Evolutionary conservation across 1,140 invertebrate species (phyloP), one percentile per base, ranked within the genome.

Genomic region (Drosophila dunni): DNA sequence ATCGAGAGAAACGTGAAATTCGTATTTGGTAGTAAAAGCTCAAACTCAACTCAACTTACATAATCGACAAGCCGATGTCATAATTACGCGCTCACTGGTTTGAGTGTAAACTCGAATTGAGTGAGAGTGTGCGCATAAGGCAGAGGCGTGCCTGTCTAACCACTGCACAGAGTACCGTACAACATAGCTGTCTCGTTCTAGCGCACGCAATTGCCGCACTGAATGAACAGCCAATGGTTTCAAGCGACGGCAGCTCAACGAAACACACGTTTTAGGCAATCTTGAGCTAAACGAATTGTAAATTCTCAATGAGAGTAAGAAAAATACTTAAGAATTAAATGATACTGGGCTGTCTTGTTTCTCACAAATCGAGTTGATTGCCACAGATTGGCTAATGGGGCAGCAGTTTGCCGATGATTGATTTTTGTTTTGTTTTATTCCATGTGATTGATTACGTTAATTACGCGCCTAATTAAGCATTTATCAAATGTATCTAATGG

Each of bases 401-500:
- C 38, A 33, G 51, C 34, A 56, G 53, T 56, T 40, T 17, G 10
- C 29, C 56, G 44, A 64, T 83, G 83, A 83, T 86, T 86, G 79
- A 88, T 76, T 88, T 68, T 74, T 66, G 56, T 68, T 70, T 63
- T 69, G 66, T 74, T 74, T 74, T 68, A 40, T 60, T 53, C 57
- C 48, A 42, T 66, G 83, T 88, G 84, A 89, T 89, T 89, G 84
- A 89, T 89, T 89, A 89, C 80, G 53, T 83, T 89, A 89, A 89
- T 89, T 89, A 89, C 75, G 70, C 84, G 79, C 77, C 81, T 88
- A 88, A 88, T 88, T 88, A 88, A 78, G 82, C 83, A 88, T 78
- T 89, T 88, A 88, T 88, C 84, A 84, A 29, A 69, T 73, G 68
- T 84, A 83, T 83, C 81, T 79, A 77, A 74, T 81, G 67, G 69